These are phyloP conservation scores for Eilema sororculum DNA, from an alignment of 2,888 invertebrate species.

Conservation along the genomic window DNA sequence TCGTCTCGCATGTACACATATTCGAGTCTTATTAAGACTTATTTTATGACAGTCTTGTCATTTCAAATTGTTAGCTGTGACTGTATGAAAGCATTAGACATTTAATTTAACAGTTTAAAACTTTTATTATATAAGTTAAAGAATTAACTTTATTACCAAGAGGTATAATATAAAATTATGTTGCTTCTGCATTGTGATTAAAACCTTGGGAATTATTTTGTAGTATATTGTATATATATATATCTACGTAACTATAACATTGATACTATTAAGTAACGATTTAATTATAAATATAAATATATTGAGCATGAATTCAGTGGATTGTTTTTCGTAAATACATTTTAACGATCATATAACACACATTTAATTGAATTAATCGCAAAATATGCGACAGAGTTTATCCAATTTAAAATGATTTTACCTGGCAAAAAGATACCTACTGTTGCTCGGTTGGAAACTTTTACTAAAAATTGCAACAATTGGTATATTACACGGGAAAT, in stretches of 20 bases:
- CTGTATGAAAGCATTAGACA: constrained; percentile 30
- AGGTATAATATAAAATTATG: constrained; percentile 41
- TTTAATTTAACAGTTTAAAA: constrained; percentile 30
- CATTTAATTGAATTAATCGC: too few relatives aligned
- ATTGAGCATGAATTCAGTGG: too few relatives aligned
- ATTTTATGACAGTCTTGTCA: constrained; percentile 28
- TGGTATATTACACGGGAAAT: too few relatives aligned
- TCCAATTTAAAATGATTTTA: not conserved
- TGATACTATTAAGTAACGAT: too few relatives aligned
- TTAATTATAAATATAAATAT: too few relatives aligned
- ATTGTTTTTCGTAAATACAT: too few relatives aligned
- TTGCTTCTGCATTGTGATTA: constrained; percentile 33
- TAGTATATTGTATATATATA: too few relatives aligned
- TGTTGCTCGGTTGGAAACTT: not conserved
- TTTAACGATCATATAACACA: too few relatives aligned
- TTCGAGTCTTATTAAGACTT: constrained; percentile 7
- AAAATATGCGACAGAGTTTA: too few relatives aligned
- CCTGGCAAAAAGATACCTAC: not conserved
- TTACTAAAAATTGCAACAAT: not conserved
- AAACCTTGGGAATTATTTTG: not conserved
- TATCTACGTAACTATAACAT: too few relatives aligned
- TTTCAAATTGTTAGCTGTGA: constrained; percentile 22
- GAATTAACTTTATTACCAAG: constrained; percentile 39
- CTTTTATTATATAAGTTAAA: constrained; percentile 35
- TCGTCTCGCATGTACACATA: constrained; percentile 7